phyloP scores from a whole-genome alignment of 2,888 invertebrate genomes.

The Epinotia ramella region DNA sequence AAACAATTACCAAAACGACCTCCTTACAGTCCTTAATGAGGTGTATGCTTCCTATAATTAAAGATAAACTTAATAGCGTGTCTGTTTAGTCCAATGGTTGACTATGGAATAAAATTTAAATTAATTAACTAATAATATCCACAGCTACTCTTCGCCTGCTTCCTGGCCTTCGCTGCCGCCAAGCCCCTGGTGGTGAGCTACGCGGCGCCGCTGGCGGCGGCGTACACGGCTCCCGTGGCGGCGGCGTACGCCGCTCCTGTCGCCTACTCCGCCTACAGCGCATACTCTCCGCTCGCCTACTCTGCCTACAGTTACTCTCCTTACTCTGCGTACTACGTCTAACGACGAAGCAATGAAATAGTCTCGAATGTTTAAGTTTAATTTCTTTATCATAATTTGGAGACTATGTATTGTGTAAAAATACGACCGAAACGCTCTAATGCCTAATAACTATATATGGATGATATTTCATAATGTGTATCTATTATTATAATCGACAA shows the following conservation, averaged over 20 bases:
- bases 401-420: conserved; percentile 17
- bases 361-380: not conserved
- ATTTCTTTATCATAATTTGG: conserved; percentile 28
- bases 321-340: conserved; percentile 59
- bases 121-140: conserved; percentile 42
- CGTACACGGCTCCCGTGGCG: conserved; percentile 44
- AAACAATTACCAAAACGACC: no score
- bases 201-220: conserved; percentile 33
- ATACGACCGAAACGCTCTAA: conserved; percentile 9
- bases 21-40: no score
- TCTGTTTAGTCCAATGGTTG: no score
- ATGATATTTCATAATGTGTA: conserved; percentile 3
- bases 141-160: conserved; percentile 82
- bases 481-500: not conserved
- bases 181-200: conserved; percentile 59
- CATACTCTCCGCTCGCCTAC: conserved; percentile 62
- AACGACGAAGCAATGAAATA: conserved; percentile 17
- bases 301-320: conserved; percentile 65
- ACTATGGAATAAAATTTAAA: not conserved
- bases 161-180: conserved; percentile 76
- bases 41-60: no score
- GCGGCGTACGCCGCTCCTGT: conserved; percentile 61
- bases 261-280: conserved; percentile 66
- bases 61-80: no score
- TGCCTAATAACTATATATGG: conserved; percentile 29